These are phyloP conservation scores for Drosophila orosa DNA, from an alignment of 1,140 invertebrate genomes.

Conservation along the genomic window DNA sequence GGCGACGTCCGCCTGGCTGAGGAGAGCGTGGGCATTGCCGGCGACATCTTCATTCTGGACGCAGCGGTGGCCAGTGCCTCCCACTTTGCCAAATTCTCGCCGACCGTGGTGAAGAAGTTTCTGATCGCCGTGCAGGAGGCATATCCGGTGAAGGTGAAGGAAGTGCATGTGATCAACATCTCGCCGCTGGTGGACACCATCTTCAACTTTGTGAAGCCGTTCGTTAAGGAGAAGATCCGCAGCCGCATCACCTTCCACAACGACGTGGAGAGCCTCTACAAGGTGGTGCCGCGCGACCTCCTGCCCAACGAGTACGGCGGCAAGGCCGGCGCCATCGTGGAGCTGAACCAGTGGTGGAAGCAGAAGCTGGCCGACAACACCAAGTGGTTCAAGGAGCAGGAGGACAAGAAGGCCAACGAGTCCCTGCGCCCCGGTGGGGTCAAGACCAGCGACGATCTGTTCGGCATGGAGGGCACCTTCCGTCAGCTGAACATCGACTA, in stretches of 20 bases:
- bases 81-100: conserved; percentile 91
- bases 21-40: conserved; percentile 90
- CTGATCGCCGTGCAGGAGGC: conserved; percentile 93
- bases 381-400: conserved; percentile 91
- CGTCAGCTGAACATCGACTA: conserved; percentile 91
- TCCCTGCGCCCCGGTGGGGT: conserved; percentile 89
- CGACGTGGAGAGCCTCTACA: conserved; percentile 89
- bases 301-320: conserved; percentile 92
- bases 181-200: conserved; percentile 92
- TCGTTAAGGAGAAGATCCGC: conserved; percentile 93
- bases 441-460: conserved; percentile 91
- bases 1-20: conserved; percentile 91
- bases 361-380: conserved; percentile 89
- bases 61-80: conserved; percentile 89
- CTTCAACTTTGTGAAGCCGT: conserved; percentile 92
- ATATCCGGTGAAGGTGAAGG: conserved; percentile 93
- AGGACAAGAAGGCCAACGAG: conserved; percentile 90
- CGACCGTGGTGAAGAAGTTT: conserved; percentile 91
- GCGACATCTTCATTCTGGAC: conserved; percentile 92
- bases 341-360: conserved; percentile 90
- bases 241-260: conserved; percentile 92
- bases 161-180: conserved; percentile 93
- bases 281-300: conserved; percentile 91
- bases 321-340: conserved; percentile 88
- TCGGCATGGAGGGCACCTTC: conserved; percentile 93